Conservation (phyloP, 2,113 vertebrate genomes). For the Saguinus imperator region DNA sequence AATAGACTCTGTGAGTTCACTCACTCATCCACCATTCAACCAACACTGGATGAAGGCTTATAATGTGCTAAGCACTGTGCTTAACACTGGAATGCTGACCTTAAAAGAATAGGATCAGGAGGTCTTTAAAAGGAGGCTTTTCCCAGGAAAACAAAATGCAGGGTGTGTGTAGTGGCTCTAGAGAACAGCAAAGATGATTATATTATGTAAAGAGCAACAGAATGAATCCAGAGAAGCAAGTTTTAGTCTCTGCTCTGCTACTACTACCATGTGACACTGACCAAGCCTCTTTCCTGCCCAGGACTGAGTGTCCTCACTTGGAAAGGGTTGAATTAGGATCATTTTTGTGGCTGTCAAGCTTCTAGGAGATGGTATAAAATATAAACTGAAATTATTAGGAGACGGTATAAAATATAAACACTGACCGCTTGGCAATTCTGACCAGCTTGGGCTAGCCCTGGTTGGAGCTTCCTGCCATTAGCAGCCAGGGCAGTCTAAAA, state of each 20-base stretch:
- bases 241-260: constrained; percentile 15
- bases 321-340: constrained; percentile 6
- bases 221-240: background rate
- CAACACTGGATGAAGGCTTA: background rate
- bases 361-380: constrained; percentile 11
- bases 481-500: background rate
- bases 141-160: background rate
- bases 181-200: background rate
- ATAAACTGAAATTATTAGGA: background rate
- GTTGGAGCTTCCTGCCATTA: background rate
- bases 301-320: constrained; percentile 31
- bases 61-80: background rate
- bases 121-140: background rate
- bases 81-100: background rate
- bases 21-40: background rate
- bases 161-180: background rate
- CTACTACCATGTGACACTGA: background rate
- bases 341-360: background rate
- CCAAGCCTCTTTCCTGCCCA: constrained; percentile 11
- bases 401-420: constrained; percentile 7
- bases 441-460: background rate
- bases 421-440: background rate
- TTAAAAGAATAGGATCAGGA: background rate
- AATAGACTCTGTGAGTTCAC: background rate
- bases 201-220: background rate